Conservation (phyloP, 2,797 vertebrate genomes). For the Vireo griseus region DNA sequence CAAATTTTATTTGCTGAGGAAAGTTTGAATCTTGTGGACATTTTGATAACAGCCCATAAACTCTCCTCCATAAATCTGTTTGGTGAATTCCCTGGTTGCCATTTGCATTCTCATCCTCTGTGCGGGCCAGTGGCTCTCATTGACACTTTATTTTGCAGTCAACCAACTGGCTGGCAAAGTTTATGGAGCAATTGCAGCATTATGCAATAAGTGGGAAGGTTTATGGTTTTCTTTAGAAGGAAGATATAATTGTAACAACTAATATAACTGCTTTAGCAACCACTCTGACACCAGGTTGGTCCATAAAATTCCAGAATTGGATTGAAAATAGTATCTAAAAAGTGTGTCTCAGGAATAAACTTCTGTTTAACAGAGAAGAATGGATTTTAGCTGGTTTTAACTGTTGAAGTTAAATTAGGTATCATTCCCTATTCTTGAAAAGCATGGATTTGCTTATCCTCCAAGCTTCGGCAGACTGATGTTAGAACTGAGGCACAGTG, state of each 20-base stretch:
- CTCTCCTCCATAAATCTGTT: constrained; percentile 16
- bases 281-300: neutral
- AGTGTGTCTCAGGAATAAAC: neutral
- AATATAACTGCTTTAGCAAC: constrained; percentile 15
- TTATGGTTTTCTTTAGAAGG: constrained; percentile 3
- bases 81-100: neutral
- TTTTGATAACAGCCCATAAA: constrained; percentile 28
- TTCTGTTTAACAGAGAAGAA: neutral
- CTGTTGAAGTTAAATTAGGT: neutral
- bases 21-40: constrained; percentile 8
- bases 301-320: neutral
- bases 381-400: neutral
- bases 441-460: neutral
- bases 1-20: constrained; percentile 11
- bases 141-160: constrained; percentile 18
- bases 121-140: neutral
- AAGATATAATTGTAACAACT: constrained; percentile 1
- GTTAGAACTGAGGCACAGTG: neutral
- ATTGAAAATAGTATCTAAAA: neutral
- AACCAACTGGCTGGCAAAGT: neutral
- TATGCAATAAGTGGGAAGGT: constrained; percentile 34
- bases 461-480: neutral
- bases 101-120: neutral
- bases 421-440: neutral
- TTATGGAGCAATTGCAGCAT: constrained; percentile 26